These are phyloP conservation scores for Scatophagus argus DNA, from an alignment of 2,113 vertebrate species.

Conservation along the genomic window DNA sequence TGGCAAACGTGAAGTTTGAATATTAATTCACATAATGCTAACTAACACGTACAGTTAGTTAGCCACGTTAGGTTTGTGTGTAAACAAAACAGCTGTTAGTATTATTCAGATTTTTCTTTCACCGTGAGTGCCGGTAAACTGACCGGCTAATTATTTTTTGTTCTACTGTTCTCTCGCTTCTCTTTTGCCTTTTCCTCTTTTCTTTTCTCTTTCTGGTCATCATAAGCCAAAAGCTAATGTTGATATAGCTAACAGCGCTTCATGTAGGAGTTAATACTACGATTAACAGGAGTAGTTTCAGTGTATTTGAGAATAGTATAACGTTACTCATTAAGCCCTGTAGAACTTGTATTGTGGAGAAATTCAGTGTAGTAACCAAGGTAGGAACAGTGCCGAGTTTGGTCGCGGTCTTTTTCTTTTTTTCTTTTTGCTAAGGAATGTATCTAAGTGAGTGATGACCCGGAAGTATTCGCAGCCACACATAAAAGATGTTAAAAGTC, in stretches of 20 bases:
- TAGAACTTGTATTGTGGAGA: neutral
- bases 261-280: too few species aligned
- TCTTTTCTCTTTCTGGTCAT: neutral
- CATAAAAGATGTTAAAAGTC: too few species aligned
- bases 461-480: too few species aligned
- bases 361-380: neutral
- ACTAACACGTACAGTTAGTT: neutral
- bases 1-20: too few species aligned
- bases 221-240: neutral
- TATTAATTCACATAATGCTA: slow-evolving; percentile 15
- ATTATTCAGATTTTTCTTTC: neutral
- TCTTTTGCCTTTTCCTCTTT: neutral
- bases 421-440: too few species aligned
- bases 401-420: too few species aligned
- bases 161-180: neutral
- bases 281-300: neutral
- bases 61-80: neutral
- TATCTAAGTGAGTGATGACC: too few species aligned
- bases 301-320: neutral
- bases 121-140: neutral
- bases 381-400: neutral
- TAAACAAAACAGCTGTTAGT: slow-evolving; percentile 13
- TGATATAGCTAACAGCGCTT: neutral
- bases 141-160: neutral
- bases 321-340: too few species aligned